Evolutionary conservation across 1,140 invertebrate genomes (phyloP).

Genomic region (Euglossa dilemma): DNA sequence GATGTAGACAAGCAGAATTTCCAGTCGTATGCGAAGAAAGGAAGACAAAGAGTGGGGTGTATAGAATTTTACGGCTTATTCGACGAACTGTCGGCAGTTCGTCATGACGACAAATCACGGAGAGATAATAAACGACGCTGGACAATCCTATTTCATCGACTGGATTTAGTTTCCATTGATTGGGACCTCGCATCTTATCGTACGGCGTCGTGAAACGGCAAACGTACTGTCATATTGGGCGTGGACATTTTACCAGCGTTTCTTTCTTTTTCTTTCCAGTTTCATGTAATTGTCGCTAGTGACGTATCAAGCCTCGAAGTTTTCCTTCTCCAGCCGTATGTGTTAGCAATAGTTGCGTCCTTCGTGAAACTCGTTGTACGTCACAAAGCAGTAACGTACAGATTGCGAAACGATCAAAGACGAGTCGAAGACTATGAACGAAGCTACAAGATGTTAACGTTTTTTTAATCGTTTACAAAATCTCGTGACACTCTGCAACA

Average conservation of each 20-base stretch:
- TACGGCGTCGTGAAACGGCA: no score
- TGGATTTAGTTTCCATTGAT: slow-evolving; percentile 11
- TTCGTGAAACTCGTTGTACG: slow-evolving; percentile 31
- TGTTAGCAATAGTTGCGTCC: slow-evolving; percentile 4
- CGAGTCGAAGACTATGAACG: neutral
- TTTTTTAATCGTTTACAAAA: neutral
- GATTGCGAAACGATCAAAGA: neutral
- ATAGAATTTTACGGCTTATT: slow-evolving; percentile 24
- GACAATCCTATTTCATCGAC: neutral
- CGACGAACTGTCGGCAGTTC: slow-evolving; percentile 36
- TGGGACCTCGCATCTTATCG: neutral
- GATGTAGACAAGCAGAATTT: neutral
- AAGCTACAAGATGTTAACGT: slow-evolving; percentile 1
- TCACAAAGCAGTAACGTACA: slow-evolving; percentile 31
- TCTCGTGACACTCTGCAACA: neutral
- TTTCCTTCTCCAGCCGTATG: neutral
- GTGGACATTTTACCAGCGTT: neutral
- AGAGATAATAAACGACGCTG: slow-evolving; percentile 31
- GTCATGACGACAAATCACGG: slow-evolving; percentile 1
- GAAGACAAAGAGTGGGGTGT: slow-evolving; percentile 45
- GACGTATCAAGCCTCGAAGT: neutral
- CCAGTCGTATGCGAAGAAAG: neutral
- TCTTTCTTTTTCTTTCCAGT: neutral
- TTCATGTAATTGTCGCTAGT: neutral
- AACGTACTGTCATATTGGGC: no score